These are phyloP conservation scores for Pyrocephalus nanus DNA, from an alignment of 2,797 vertebrate genomes.

Conservation along the genomic window DNA sequence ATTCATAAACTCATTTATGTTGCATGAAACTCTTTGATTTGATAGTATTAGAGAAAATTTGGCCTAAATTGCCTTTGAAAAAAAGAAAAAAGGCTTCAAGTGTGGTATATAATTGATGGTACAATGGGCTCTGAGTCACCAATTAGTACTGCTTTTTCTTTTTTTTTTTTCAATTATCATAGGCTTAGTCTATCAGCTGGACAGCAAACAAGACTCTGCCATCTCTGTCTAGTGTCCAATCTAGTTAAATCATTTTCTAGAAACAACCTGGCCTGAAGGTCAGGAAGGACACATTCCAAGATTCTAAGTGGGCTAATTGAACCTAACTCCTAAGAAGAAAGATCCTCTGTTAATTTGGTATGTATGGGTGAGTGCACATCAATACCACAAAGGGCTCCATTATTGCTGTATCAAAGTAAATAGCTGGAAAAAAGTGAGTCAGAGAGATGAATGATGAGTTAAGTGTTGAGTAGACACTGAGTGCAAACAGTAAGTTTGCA, in stretches of 20 bases:
- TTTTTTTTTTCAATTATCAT: conserved; percentile 56
- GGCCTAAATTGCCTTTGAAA: not conserved
- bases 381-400: conserved; percentile 76
- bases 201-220: conserved; percentile 72
- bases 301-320: conserved; percentile 78
- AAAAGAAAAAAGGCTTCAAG: not conserved
- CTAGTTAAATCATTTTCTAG: conserved; percentile 70
- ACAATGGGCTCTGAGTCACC: not conserved
- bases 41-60: not conserved
- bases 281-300: conserved; percentile 75
- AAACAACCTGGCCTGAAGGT: conserved; percentile 73
- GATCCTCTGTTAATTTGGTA: conserved; percentile 58
- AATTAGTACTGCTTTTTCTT: not conserved
- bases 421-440: conserved; percentile 60
- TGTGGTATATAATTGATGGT: not conserved
- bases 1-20: not conserved
- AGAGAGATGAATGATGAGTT: conserved; percentile 55
- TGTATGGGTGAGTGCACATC: conserved; percentile 70
- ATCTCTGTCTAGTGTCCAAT: conserved; percentile 41
- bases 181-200: conserved; percentile 70
- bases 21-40: not conserved
- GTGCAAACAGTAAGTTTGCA: conserved; percentile 56
- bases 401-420: conserved; percentile 80
- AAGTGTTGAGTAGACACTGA: conserved; percentile 34
- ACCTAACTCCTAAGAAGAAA: conserved; percentile 72